Percentiles rank a stretch among this genome's conserved stretches.
Evolutionary conservation across 2,113 vertebrate genomes (phyloP).

Genomic region (Gobius niger): DNA sequence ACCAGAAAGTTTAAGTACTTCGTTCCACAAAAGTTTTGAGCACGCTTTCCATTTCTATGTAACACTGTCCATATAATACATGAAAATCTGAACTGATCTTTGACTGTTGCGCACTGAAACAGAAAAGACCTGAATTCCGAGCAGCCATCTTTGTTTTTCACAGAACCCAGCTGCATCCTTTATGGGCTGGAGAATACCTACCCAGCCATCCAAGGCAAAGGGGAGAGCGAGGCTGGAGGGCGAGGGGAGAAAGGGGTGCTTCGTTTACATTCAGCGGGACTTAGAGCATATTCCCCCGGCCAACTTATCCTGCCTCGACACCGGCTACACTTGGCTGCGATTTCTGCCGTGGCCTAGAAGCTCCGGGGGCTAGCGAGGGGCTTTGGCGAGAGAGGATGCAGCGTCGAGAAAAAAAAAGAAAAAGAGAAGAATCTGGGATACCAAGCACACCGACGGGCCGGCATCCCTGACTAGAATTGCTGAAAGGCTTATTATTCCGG

Average conservation of each 20-base stretch:
- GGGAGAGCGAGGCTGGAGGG: constrained; percentile 39
- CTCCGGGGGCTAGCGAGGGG: constrained; percentile 47
- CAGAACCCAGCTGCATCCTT: constrained; percentile 66
- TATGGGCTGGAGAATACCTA: constrained; percentile 67
- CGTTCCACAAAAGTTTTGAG: no score
- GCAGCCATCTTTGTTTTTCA: constrained; percentile 19
- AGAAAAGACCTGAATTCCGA: constrained; percentile 51
- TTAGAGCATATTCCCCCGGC: constrained; percentile 58
- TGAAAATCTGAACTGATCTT: constrained; percentile 27
- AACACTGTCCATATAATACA: background rate
- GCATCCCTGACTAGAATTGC: constrained; percentile 69
- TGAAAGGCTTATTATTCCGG: constrained; percentile 72
- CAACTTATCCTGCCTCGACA: constrained; percentile 74
- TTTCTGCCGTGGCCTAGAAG: constrained; percentile 49
- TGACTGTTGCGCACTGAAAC: constrained; percentile 38
- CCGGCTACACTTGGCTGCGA: constrained; percentile 69
- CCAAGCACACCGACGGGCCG: constrained; percentile 51
- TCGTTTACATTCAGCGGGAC: constrained; percentile 70
- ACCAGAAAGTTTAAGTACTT: no score
- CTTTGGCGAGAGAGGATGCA: constrained; percentile 50
- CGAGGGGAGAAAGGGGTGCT: constrained; percentile 53
- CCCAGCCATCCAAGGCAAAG: constrained; percentile 56
- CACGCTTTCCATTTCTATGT: background rate
- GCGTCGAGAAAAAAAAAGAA: constrained; percentile 13
- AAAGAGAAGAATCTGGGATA: constrained; percentile 54